phyloP scores from a whole-genome alignment of 2,888 invertebrate species.

The Dione juno region DNA sequence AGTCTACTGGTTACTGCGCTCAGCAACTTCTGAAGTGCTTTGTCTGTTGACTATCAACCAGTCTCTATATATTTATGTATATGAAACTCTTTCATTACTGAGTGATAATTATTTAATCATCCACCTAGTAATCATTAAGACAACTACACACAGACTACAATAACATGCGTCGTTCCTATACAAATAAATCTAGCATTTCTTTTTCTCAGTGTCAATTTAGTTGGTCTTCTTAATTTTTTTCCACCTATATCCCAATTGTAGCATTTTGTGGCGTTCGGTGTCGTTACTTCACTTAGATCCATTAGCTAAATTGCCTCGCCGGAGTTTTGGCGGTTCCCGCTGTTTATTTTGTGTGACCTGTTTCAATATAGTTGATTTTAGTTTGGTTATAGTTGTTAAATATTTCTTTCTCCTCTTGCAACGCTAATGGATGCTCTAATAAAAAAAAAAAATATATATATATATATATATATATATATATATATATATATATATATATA shows the following conservation, averaged over 20 bases:
- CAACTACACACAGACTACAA: background rate
- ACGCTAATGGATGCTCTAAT: background rate
- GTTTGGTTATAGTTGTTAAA: conserved; percentile 5
- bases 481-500: no score
- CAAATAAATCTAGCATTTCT: conserved; percentile 2
- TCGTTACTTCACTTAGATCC: conserved; percentile 48
- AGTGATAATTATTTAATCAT: no score
- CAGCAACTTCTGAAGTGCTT: no score
- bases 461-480: background rate
- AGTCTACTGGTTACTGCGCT: no score
- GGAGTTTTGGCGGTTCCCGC: conserved; percentile 46
- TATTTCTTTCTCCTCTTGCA: background rate
- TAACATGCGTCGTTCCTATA: background rate
- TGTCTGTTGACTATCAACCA: no score
- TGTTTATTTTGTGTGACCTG: conserved; percentile 44
- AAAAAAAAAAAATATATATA: background rate
- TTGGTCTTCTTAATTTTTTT: conserved; percentile 14
- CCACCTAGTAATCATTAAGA: background rate
- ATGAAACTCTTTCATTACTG: no score
- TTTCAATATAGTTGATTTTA: conserved; percentile 15
- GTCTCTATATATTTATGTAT: no score
- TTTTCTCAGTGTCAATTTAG: conserved; percentile 4
- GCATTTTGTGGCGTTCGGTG: conserved; percentile 45
- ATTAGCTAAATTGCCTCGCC: conserved; percentile 56
- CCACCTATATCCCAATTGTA: conserved; percentile 12